Evolutionary conservation across 2,113 vertebrate genomes (phyloP).

Genomic region (Oncorhynchus masou): DNA sequence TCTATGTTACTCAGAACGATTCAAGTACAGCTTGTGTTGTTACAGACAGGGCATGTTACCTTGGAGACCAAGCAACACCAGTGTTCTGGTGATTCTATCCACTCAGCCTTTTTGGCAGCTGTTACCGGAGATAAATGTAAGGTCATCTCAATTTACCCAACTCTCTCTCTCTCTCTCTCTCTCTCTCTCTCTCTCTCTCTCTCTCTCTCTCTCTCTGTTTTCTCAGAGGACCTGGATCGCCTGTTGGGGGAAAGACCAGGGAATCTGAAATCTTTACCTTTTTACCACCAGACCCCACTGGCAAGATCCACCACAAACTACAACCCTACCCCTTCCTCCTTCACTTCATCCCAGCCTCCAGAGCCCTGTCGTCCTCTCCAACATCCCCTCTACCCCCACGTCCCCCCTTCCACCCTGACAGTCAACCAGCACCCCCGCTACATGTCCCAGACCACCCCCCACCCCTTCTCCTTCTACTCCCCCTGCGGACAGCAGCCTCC

Average conservation of each 20-base stretch:
- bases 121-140: no score
- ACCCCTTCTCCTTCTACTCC: constrained; percentile 72
- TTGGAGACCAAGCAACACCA: no score
- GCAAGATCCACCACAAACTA: constrained; percentile 14
- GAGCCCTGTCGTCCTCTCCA: constrained; percentile 52
- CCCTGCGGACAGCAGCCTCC: constrained; percentile 67
- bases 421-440: constrained; percentile 54
- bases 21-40: no score
- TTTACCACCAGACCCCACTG: constrained; percentile 43
- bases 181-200: no score
- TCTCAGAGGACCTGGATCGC: constrained; percentile 86
- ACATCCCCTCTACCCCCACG: constrained; percentile 52
- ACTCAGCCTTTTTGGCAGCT: no score
- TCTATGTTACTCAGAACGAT: no score
- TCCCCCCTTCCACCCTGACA: constrained; percentile 51
- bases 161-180: no score
- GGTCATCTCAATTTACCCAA: background rate
- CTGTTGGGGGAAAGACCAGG: constrained; percentile 84
- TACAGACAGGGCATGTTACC: no score
- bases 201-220: background rate
- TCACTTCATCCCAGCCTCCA: constrained; percentile 53
- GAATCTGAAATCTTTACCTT: constrained; percentile 70
- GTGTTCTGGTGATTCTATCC: no score
- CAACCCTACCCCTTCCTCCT: constrained; percentile 55
- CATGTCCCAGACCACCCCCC: constrained; percentile 48